Evolutionary conservation across 2,888 invertebrate species (phyloP).

Genomic region (Agrochola macilenta): DNA sequence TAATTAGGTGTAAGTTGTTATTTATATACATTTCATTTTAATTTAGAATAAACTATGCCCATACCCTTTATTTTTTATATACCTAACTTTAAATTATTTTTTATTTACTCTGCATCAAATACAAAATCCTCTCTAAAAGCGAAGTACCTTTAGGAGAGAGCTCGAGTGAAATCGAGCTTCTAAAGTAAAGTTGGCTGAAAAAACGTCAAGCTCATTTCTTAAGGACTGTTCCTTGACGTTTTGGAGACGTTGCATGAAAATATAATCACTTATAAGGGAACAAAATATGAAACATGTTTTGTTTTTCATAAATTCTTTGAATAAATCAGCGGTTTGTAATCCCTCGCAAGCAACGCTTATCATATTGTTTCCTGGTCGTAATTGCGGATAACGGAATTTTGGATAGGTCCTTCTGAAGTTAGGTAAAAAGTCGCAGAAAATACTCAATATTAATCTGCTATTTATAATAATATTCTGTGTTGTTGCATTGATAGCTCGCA

Average conservation of each 20-base stretch:
- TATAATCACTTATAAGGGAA: slow-evolving; percentile 30
- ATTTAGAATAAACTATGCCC: too few relatives aligned
- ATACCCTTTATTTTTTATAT: too few relatives aligned
- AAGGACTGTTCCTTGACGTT: slow-evolving; percentile 52
- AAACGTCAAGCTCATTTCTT: slow-evolving; percentile 52
- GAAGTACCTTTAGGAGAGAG: slow-evolving; percentile 38
- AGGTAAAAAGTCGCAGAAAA: not conserved
- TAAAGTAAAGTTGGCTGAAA: slow-evolving; percentile 51
- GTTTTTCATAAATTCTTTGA: not conserved
- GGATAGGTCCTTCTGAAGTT: not conserved
- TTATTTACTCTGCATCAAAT: slow-evolving; percentile 5
- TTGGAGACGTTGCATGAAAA: slow-evolving; percentile 29
- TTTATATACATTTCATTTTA: too few relatives aligned
- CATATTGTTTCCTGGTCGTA: not conserved
- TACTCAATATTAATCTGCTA: not conserved
- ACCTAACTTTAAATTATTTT: not conserved
- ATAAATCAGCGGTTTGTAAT: not conserved
- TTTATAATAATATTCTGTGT: not conserved
- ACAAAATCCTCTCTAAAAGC: slow-evolving; percentile 32
- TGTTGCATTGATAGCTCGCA: not conserved
- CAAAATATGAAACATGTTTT: not conserved
- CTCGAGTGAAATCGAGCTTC: slow-evolving; percentile 54
- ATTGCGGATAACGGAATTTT: not conserved
- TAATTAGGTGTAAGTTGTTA: too few relatives aligned
- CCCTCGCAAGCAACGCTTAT: not conserved